Evolutionary conservation across 1,140 invertebrate species (phyloP).

Genomic region (Rhizoglyphus robini): DNA sequence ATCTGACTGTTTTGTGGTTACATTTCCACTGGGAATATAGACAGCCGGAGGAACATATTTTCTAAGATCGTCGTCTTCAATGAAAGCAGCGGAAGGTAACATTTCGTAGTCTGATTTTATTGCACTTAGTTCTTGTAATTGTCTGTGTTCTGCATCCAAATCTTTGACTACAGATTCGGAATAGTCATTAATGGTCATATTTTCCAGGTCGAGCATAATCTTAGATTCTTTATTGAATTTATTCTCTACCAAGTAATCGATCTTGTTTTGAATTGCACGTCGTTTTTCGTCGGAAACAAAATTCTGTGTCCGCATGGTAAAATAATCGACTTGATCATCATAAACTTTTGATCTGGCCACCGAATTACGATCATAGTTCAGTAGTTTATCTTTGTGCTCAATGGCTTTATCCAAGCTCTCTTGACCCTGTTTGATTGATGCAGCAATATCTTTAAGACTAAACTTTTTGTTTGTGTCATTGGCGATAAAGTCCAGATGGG

Average conservation of each 20-base stretch:
- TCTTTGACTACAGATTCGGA: slow-evolving; percentile 35
- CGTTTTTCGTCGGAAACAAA: slow-evolving; percentile 62
- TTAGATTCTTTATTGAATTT: slow-evolving; percentile 52
- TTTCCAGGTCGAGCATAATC: slow-evolving; percentile 66
- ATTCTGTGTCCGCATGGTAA: slow-evolving; percentile 53
- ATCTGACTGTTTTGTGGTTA: background rate
- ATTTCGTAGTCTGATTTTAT: slow-evolving; percentile 16
- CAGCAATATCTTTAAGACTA: slow-evolving; percentile 19
- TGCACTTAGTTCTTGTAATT: slow-evolving; percentile 21
- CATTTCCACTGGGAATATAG: slow-evolving; percentile 6
- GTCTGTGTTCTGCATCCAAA: slow-evolving; percentile 29
- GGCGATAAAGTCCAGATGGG: background rate
- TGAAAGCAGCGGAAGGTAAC: slow-evolving; percentile 13
- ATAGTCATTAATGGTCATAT: slow-evolving; percentile 33
- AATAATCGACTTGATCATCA: slow-evolving; percentile 90
- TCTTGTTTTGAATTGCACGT: slow-evolving; percentile 53
- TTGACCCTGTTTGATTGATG: background rate
- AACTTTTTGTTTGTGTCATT: background rate
- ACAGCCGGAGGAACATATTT: slow-evolving; percentile 11
- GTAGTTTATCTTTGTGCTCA: slow-evolving; percentile 59
- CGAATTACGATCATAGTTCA: slow-evolving; percentile 73
- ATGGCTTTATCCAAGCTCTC: slow-evolving; percentile 48
- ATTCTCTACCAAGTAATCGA: slow-evolving; percentile 50
- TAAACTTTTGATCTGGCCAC: slow-evolving; percentile 73
- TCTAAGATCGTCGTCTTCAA: slow-evolving; percentile 8